Percentiles rank a stretch among this genome's conserved stretches.
These are phyloP conservation scores for Melospiza melodia DNA, from an alignment of 2,113 vertebrate genomes.

Conservation along the genomic window DNA sequence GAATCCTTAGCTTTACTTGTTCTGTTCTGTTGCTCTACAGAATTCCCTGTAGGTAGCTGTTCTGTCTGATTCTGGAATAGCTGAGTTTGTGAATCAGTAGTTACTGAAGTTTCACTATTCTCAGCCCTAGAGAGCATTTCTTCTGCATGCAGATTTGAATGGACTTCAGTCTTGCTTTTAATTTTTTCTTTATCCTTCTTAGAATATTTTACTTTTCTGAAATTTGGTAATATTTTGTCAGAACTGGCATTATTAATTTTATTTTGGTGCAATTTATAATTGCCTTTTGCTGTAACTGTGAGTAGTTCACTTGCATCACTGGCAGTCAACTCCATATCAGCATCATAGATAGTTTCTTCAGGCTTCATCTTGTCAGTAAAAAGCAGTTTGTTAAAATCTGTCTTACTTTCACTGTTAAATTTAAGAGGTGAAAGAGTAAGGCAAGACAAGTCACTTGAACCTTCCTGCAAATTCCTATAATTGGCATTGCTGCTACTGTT, in stretches of 20 bases:
- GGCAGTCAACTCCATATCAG: slow-evolving; percentile 78
- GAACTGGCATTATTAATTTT: slow-evolving; percentile 21
- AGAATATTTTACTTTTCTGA: slow-evolving; percentile 70
- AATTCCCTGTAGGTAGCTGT: neutral
- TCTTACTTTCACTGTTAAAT: neutral
- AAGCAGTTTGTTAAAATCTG: neutral
- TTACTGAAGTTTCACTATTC: neutral
- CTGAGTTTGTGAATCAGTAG: neutral
- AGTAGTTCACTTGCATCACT: slow-evolving; percentile 68
- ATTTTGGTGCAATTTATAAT: slow-evolving; percentile 1
- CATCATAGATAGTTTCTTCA: slow-evolving; percentile 73
- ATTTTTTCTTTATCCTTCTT: slow-evolving; percentile 61
- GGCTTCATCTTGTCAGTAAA: slow-evolving; percentile 20
- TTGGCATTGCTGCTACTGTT: neutral
- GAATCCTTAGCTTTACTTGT: neutral
- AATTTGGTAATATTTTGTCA: slow-evolving; percentile 30
- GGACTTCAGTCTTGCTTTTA: slow-evolving; percentile 22
- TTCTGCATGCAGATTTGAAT: neutral
- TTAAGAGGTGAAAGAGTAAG: slow-evolving; percentile 4
- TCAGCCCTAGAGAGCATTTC: neutral
- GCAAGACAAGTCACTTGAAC: neutral
- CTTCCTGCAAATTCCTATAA: neutral
- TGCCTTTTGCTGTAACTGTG: slow-evolving; percentile 55
- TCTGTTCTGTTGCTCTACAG: neutral
- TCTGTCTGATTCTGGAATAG: neutral